Conservation (phyloP, 2,113 vertebrate species). For the Nycticryphes semicollaris region DNA sequence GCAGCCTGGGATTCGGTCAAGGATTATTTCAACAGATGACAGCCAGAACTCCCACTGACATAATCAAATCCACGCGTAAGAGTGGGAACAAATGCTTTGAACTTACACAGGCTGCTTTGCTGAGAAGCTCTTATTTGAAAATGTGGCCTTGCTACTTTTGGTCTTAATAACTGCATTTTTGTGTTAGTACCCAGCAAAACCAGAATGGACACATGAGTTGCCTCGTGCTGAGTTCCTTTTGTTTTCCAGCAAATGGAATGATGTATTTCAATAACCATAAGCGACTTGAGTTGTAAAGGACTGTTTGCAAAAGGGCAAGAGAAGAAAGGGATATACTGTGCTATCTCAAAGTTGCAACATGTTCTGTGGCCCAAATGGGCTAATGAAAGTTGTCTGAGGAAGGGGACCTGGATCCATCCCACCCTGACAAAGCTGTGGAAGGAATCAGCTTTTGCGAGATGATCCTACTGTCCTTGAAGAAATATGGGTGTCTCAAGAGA, state of each 20-base stretch:
- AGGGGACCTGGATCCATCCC: neutral
- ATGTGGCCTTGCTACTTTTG: neutral
- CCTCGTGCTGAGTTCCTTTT: slow-evolving; percentile 9
- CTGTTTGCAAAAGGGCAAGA: neutral
- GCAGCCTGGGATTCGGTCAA: slow-evolving; percentile 18
- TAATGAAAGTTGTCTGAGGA: neutral
- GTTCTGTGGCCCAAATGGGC: neutral
- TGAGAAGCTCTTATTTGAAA: slow-evolving; percentile 14
- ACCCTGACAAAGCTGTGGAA: neutral
- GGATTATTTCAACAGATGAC: slow-evolving; percentile 38
- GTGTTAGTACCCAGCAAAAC: slow-evolving; percentile 10
- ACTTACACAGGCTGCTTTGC: neutral
- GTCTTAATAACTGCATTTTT: slow-evolving; percentile 8
- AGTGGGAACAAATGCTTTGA: slow-evolving; percentile 22
- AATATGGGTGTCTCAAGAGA: neutral
- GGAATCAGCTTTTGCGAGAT: neutral
- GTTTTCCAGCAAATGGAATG: slow-evolving; percentile 26
- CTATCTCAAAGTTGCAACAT: neutral
- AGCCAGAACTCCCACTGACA: slow-evolving; percentile 32
- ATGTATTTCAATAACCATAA: neutral
- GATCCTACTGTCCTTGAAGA: neutral
- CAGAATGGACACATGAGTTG: neutral
- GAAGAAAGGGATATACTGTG: neutral
- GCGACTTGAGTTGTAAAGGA: neutral
- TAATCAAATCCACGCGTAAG: neutral